Percentiles rank a stretch among this genome's conserved stretches.
Evolutionary conservation across 2,888 invertebrate genomes (phyloP).

Genomic region (Celastrina argiolus): DNA sequence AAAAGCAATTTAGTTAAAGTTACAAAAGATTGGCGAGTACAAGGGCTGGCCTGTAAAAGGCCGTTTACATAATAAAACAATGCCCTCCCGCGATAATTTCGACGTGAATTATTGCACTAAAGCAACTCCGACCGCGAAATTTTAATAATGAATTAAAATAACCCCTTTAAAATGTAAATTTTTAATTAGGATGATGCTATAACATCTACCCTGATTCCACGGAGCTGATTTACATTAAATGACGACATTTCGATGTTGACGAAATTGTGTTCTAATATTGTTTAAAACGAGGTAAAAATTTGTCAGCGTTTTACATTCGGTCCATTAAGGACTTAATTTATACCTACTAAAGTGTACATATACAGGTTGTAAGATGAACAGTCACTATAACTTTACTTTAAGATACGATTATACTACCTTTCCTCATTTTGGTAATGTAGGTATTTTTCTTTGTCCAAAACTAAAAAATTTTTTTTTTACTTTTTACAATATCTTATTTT

Average conservation of each 20-base stretch:
- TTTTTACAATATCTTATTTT: too few relatives aligned
- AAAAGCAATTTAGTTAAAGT: conserved; percentile 60
- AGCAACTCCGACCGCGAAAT: conserved; percentile 63
- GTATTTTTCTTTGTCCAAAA: too few relatives aligned
- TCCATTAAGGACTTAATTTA: neutral
- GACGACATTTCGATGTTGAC: neutral
- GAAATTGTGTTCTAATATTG: too few relatives aligned
- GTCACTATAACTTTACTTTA: too few relatives aligned
- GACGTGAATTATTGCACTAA: conserved; percentile 54
- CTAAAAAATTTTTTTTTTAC: too few relatives aligned
- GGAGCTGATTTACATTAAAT: conserved; percentile 22
- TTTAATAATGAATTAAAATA: conserved; percentile 74
- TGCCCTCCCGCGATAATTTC: conserved; percentile 43
- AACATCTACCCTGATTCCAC: conserved; percentile 29
- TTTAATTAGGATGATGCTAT: conserved; percentile 60
- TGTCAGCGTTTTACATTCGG: neutral
- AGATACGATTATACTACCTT: too few relatives aligned
- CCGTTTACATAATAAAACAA: conserved; percentile 55
- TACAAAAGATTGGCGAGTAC: conserved; percentile 68
- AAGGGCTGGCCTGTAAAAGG: conserved; percentile 41
- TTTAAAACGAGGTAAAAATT: neutral
- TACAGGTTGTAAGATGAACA: too few relatives aligned
- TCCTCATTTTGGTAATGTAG: too few relatives aligned
- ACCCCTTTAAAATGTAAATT: conserved; percentile 74
- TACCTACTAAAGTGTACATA: too few relatives aligned